Base-by-base conservation (phyloP, 2,888 invertebrate genomes). In the Mechanitis messenoides region DNA sequence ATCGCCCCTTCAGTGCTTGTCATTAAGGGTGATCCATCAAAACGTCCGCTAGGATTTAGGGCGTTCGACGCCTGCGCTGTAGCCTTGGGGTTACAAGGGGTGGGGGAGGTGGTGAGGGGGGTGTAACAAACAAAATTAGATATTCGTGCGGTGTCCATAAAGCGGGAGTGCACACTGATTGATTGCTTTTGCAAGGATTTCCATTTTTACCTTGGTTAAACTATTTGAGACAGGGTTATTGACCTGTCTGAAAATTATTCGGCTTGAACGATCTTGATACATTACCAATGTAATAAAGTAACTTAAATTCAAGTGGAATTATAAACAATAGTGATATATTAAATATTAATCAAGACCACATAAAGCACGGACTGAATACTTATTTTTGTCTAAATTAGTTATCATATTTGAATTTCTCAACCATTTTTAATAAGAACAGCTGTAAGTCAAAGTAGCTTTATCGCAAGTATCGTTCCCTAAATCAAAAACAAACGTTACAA, bases 11-110 rank as follows among this genome's bases (percentile, higher is more conserved):
- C 84, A 78, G 81, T 81, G 82, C 85, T 85, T 87, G 90, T 89
- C 90, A 89, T 90, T 90, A 89, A 86, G 89, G 90, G 89, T 89
- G 89, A 90, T 90, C 89, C 89, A 90, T 90, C 89, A 90, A 85
- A 86, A 89, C 81, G 89, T 90, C 90, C 85, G 83, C 83, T 75
- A 79, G 88, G 90, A 87, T 88, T 90, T 89, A 80, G 90, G 89
- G 90, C 80, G 83, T 77, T 74, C 77, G 79, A 80, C 87, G 87
- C 86, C 72, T 87, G 87, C 89, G 87, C 85, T 67, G 68, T 71
- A 68, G 69, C 66, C 62, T 56, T 60, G 66, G 71, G 69, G 71
- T 62, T 68, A 61, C 63, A 64, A 70, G 66, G 70, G 72, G 72
- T 71, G 68, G 64, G 69, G 66, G 62, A 65, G 72, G 75, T 47